These are phyloP conservation scores for Nematolebias whitei DNA, from an alignment of 2,113 vertebrate species.

Conservation along the genomic window DNA sequence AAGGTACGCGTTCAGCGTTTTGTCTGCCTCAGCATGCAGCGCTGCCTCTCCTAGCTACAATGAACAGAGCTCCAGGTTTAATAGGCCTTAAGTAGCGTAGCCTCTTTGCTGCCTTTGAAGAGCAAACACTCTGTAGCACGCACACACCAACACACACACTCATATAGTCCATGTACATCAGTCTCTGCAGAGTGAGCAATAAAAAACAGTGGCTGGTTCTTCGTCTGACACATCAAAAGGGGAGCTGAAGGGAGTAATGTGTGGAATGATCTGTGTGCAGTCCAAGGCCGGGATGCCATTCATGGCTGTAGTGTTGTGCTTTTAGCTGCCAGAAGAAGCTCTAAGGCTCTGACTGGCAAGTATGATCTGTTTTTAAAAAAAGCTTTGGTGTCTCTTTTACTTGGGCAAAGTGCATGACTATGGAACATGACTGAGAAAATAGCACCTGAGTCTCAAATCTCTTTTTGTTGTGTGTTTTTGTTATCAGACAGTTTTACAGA, in stretches of 20 bases:
- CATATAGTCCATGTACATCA: conserved; percentile 14
- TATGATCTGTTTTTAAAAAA: conserved; percentile 19
- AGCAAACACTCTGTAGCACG: conserved; percentile 56
- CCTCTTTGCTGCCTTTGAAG: conserved; percentile 75
- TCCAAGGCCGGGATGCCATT: conserved; percentile 69
- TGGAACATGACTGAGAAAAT: conserved; percentile 30
- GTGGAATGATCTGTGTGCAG: conserved; percentile 72
- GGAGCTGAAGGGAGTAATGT: conserved; percentile 71
- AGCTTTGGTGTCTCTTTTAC: conserved; percentile 6
- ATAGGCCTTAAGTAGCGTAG: conserved; percentile 74
- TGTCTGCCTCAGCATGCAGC: conserved; percentile 75
- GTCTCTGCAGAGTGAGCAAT: conserved; percentile 65
- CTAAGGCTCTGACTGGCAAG: conserved; percentile 51
- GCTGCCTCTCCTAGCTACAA: conserved; percentile 65
- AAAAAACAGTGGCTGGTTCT: conserved; percentile 71
- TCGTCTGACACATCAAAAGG: conserved; percentile 74
- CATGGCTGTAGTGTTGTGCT: conserved; percentile 63
- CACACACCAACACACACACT: conserved; percentile 17
- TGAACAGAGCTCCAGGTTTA: conserved; percentile 74
- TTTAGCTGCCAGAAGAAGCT: conserved; percentile 57
- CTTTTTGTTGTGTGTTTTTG: conserved; percentile 9
- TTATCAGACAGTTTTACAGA: too few species aligned
- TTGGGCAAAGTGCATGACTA: conserved; percentile 35
- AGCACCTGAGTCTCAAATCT: conserved; percentile 6
- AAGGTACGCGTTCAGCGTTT: conserved; percentile 71